Conservation (phyloP, 2,113 vertebrate species). For the Ibidorhyncha struthersii region DNA sequence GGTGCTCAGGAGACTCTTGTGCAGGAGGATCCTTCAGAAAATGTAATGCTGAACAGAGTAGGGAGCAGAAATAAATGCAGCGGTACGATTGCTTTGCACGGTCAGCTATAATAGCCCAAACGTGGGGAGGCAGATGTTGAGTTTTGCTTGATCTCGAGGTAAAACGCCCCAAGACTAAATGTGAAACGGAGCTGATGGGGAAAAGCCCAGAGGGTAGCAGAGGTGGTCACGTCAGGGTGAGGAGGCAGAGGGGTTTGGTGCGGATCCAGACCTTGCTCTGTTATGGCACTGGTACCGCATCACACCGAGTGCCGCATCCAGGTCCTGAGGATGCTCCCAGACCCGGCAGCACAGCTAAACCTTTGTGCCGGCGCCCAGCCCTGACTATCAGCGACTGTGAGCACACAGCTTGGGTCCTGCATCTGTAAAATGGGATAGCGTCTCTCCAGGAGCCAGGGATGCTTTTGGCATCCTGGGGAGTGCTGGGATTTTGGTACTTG, state of each 20-base stretch:
- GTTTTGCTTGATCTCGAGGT: neutral
- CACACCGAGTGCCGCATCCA: neutral
- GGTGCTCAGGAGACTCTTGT: neutral
- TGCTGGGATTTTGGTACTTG: neutral
- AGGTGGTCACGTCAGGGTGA: neutral
- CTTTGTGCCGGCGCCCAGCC: neutral
- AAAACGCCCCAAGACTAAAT: neutral
- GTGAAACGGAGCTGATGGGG: neutral
- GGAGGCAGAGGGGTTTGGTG: neutral
- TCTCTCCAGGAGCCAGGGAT: neutral
- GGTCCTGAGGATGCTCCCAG: neutral
- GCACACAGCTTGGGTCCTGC: neutral
- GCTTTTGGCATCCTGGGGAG: rapidly evolving
- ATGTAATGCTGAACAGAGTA: neutral
- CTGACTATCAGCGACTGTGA: neutral
- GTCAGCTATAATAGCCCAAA: neutral
- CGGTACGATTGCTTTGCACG: neutral
- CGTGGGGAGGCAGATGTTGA: rapidly evolving
- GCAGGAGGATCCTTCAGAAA: neutral
- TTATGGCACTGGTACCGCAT: neutral
- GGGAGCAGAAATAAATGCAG: neutral
- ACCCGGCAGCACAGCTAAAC: neutral
- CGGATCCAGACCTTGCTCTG: neutral
- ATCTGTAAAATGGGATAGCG: neutral
- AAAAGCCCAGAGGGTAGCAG: neutral